Base-by-base conservation (phyloP, 2,888 invertebrate genomes). In the Metacarcinus magister region DNA sequence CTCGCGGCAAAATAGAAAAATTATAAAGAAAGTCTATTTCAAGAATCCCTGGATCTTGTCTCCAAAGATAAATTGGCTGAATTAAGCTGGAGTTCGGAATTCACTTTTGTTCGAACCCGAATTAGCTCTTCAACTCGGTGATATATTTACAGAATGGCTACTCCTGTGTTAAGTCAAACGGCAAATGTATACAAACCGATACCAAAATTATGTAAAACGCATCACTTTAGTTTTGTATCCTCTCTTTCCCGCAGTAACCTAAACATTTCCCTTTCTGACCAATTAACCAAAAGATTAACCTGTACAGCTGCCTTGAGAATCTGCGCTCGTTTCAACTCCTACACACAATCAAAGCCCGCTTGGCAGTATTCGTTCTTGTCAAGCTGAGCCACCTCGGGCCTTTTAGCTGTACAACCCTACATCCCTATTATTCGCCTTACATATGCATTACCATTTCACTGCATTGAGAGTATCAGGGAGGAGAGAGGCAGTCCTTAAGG, bases 71-170 rank as follows among this genome's bases (percentile, higher is more conserved):
- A 82, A 82, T 82, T 82, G 75, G 75, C n/a, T 28, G 75, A n/a
- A 82, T 82, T 82, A 82, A 82, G 75, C 28, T 82, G 75, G 75
- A 82, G 75, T 82, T 82, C 75, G 75, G 75, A 82, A 82, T 82
- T 82, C 75, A 82, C 75, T 82, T 82, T 82, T 82, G 75, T 82
- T 82, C 75, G 75, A 28, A 82, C 75, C 75, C 75, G 75, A 82
- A 82, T 82, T 82, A 82, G 28, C 75, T 82, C 75, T 82, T 82
- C 75, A 28, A 28, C 13, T 82, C 28, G n/a, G n/a, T 28, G 75
- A 82, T n/a, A n/a, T 28, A 82, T 82, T 32, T 82, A 82, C 75
- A 82, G 75, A 82, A 82, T 60, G 60, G 60, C 60, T 60, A 23
- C 60, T 60, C 23, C 60, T 60, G 60, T 60, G 60, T 60, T 60